Conservation (phyloP, 2,113 vertebrate species). For the Ranitomeya imitator region DNA sequence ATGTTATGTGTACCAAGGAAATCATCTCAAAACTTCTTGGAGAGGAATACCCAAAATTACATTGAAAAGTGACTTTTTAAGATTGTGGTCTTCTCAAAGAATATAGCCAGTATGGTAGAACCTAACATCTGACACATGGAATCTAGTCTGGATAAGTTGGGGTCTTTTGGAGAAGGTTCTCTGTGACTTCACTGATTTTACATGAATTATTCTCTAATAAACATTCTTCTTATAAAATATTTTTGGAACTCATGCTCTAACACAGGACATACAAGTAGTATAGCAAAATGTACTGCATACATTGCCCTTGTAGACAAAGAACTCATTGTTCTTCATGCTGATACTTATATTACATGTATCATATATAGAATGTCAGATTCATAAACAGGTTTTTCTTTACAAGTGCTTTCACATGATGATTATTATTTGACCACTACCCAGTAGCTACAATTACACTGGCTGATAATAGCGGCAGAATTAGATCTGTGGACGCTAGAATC, state of each 20-base stretch:
- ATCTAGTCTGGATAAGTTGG: no score
- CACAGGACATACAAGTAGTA: background rate
- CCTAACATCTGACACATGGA: no score
- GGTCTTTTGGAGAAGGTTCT: no score
- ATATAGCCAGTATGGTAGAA: no score
- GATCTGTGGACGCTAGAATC: background rate
- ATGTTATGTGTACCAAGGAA: no score
- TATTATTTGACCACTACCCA: no score
- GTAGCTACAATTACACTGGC: background rate
- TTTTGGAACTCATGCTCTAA: background rate
- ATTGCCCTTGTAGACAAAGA: background rate
- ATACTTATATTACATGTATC: background rate
- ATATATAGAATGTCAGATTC: background rate
- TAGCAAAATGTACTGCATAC: background rate
- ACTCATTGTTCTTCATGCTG: background rate
- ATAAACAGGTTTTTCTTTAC: background rate
- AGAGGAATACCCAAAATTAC: no score
- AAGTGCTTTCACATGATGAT: background rate
- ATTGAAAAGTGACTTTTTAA: no score
- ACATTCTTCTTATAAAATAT: background rate
- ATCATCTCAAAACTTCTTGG: no score
- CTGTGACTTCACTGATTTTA: background rate
- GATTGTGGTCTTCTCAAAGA: no score
- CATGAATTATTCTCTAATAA: background rate
- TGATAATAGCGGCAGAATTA: background rate